These are phyloP conservation scores for Theonella swinhoei DNA, from an alignment of 37 sponge, comb jelly and placozoan species.

Conservation along the genomic window DNA sequence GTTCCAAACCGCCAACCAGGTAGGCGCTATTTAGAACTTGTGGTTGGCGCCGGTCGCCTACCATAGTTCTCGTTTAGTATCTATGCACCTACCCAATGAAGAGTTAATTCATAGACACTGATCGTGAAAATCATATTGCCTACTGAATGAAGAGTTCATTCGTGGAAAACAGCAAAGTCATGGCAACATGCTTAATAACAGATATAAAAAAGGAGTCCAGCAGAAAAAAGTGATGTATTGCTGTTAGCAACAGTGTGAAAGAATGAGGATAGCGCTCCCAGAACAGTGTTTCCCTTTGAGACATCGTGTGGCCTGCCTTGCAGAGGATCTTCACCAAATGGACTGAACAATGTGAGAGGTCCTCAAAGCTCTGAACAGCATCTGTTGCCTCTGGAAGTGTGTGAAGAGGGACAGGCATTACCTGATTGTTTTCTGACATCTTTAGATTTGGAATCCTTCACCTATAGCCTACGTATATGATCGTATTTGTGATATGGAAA, in stretches of 20 bases:
- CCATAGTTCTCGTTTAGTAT: too few species aligned
- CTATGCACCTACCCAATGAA: too few species aligned
- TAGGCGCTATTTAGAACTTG: too few species aligned
- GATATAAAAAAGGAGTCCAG: constrained; percentile 18
- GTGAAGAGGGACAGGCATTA: not conserved
- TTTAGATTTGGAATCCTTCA: not conserved
- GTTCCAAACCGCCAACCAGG: too few species aligned
- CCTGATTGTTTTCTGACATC: not conserved
- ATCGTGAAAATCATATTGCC: too few species aligned
- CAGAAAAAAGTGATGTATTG: not conserved
- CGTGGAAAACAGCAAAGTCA: too few species aligned
- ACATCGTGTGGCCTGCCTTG: not conserved
- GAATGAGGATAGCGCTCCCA: not conserved
- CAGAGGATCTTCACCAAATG: constrained; percentile 17
- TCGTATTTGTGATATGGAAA: not conserved
- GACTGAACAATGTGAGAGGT: not conserved
- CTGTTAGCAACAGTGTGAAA: constrained; percentile 9
- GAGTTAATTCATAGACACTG: too few species aligned
- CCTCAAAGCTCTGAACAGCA: constrained; percentile 4
- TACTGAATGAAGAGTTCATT: too few species aligned
- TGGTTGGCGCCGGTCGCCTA: too few species aligned
- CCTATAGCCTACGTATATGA: not conserved
- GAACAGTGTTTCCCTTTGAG: not conserved
- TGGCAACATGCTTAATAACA: too few species aligned
- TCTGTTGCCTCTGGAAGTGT: not conserved